Conservation (phyloP, 1,140 invertebrate genomes). For the Coelopa frigida region DNA sequence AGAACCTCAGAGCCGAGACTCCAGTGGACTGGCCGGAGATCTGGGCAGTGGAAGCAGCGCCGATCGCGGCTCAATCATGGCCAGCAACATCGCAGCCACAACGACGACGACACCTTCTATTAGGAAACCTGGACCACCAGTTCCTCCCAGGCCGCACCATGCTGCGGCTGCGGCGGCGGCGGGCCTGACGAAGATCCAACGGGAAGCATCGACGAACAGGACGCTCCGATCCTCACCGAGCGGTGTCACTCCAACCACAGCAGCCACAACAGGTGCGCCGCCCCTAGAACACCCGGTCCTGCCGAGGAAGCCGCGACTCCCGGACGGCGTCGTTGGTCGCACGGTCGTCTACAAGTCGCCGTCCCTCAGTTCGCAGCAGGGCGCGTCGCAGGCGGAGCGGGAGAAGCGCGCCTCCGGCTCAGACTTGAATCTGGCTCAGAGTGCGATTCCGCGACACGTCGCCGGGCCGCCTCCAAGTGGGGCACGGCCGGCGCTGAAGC, state of each 20-base stretch:
- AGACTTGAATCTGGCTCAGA: background rate
- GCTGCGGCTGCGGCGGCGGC: constrained; percentile 9
- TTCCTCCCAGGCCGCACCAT: constrained; percentile 35
- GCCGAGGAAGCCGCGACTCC: constrained; percentile 25
- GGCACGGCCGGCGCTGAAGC: constrained; percentile 25
- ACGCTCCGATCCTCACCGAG: constrained; percentile 1
- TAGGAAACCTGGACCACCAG: constrained; percentile 39
- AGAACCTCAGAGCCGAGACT: constrained; percentile 4
- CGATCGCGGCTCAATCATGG: background rate
- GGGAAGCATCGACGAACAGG: constrained; percentile 3
- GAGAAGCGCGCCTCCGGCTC: constrained; percentile 12
- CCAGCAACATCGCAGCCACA: constrained; percentile 7
- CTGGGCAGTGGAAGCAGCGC: constrained; percentile 22
- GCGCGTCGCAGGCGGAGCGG: constrained; percentile 35
- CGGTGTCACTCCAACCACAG: constrained; percentile 8
- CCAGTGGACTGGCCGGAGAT: background rate
- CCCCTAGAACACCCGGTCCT: constrained; percentile 24
- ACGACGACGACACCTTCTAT: constrained; percentile 24
- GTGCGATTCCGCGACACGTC: too few species aligned
- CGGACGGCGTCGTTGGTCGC: constrained; percentile 34
- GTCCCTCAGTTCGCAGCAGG: constrained; percentile 35
- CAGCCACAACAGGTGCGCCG: background rate
- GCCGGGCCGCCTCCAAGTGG: constrained; percentile 13
- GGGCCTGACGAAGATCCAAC: constrained; percentile 15
- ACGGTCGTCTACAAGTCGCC: constrained; percentile 42